Evolutionary conservation across 2,113 vertebrate genomes (phyloP), one percentile per base, ranked within the genome.

Genomic region (Ophthalmolycus amberensis): DNA sequence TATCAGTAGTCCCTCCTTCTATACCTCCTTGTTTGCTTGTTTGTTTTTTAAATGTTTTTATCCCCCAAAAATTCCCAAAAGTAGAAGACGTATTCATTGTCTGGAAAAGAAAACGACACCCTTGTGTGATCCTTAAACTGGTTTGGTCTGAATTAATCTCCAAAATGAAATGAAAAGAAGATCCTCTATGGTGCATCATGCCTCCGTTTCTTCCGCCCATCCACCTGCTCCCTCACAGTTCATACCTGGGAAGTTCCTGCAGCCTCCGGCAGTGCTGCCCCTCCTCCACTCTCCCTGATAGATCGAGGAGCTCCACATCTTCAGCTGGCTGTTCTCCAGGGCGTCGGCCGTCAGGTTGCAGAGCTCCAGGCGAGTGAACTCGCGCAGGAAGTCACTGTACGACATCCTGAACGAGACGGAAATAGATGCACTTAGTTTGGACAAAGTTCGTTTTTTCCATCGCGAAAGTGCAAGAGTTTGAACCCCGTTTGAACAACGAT

Each of bases 321-420:
- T 96, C 89, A 96, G 74, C 15, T 86, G 92, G 58, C 56, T 91
- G 52, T 95, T 84, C 64, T 96, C 89, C 70, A 99, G 96, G 0
- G 98, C 95, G 1, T 99, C 98, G 0, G 98, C 96, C 0, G 98
- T 99, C 76, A 99, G 95, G 95, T 99, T 99, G 76, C 98, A 99
- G 93, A 99, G 97, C 94, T 99, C 98, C 91, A 99, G 91, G 6
- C 97, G 96, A 9, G 70, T 94, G 92, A 97, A 99, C 77, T 99
- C 97, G 0, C 93, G 95, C 56, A 97, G 83, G 90, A 98, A 99
- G 79, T 99, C 98, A 12, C 83, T 84, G 80, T 97, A 99, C 0
- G 97, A 96, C 98, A 99, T 98, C 98, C 98, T 99, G 87, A 1
- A 34, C 6, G 14, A 32, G 40, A 32, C 0, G 20, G 5, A 50